Base-by-base conservation (phyloP, 2,113 vertebrate species). In the Ptyas mucosa region DNA sequence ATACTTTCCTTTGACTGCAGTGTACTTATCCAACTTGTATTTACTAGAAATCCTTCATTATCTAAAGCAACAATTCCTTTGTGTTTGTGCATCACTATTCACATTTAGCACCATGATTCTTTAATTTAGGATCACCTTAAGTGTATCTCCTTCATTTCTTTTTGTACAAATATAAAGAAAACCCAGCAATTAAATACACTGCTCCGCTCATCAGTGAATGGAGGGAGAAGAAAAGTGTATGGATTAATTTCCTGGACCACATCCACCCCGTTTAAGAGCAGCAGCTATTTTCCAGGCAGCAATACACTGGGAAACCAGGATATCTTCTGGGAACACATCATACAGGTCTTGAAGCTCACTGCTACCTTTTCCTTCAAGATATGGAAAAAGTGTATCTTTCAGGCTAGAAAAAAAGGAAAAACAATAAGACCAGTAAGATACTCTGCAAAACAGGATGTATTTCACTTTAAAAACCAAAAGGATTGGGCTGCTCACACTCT, bases 271-370 rank as follows among this genome's bases (percentile, higher is more conserved):
- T 85, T 98, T 99, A 95, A 98, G 97, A 26, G 43, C 0, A 1
- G 98, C 97, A 0, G 98, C 98, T 1, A 97, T 96, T 95, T 97
- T 98, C 99, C 99, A 99, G 0, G 98, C 97, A 2, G 98, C 97
- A 0, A 98, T 86, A 1, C 97, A 98, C 0, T 97, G 98, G 5
- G 97, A 96, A 87, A 99, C 96, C 1, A 55, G 90, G 88, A 99
- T 98, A 88, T 98, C 90, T 0, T 96, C 94, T 0, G 99, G 99
- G 96, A 99, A 98, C 21, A 94, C 10, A 8, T 96, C 95, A 0
- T 98, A 95, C 94, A 99, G 88, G 9, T 99, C 98, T 0, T 69
- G 29, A 15, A 96, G 96, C 6, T 96, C 2, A 0, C 97, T 34
- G 81, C 53, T 93, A 5, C 18, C 89, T 96, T 99, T 99, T 0